These are phyloP conservation scores for Falcunculus frontatus DNA, from an alignment of 2,113 vertebrate genomes.

Conservation along the genomic window DNA sequence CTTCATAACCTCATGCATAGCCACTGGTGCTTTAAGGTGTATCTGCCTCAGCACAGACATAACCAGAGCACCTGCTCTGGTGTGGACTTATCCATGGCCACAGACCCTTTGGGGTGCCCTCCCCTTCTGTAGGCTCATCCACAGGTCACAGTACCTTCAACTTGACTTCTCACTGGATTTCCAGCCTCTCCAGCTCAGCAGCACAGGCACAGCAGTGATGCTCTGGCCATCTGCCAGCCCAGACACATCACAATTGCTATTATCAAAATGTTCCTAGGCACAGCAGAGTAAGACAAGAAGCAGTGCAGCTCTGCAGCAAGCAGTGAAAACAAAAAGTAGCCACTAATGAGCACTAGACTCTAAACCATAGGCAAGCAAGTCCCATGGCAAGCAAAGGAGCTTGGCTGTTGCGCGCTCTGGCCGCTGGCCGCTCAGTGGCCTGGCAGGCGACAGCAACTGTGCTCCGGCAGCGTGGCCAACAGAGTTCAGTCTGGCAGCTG, in stretches of 20 bases:
- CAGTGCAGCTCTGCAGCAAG: background rate
- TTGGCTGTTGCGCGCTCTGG: no score
- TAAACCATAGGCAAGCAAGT: background rate
- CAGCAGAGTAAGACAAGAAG: background rate
- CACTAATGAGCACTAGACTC: background rate
- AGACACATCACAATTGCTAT: background rate
- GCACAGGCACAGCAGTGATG: background rate
- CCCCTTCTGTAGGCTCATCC: rapidly evolving
- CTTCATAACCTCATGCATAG: background rate
- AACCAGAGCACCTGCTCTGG: background rate
- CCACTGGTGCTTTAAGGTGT: background rate
- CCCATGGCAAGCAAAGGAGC: background rate
- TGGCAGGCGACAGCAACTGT: no score
- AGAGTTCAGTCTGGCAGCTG: no score
- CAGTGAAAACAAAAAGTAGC: background rate
- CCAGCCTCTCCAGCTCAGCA: background rate
- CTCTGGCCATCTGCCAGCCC: background rate
- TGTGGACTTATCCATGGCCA: background rate
- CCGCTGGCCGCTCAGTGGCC: no score
- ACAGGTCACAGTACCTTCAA: background rate
- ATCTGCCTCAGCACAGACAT: background rate
- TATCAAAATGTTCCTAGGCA: background rate
- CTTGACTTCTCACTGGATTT: rapidly evolving
- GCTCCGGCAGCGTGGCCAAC: no score
- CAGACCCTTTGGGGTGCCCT: background rate